Conservation (phyloP, 2,888 invertebrate species). For the Lydus trimaculatus region DNA sequence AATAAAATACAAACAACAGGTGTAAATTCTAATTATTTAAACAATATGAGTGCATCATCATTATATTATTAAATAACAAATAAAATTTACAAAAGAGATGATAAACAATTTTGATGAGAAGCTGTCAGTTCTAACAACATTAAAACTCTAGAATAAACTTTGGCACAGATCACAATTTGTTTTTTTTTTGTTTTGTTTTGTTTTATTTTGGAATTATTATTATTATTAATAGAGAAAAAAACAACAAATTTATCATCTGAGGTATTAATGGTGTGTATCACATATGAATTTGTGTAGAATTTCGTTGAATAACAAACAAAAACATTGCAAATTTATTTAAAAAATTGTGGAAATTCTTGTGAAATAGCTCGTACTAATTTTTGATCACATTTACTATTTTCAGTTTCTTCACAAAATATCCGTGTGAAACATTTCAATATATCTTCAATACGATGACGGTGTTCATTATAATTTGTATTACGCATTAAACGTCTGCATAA, state of each 20-base stretch:
- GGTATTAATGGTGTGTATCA: slow-evolving; percentile 30
- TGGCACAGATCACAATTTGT: slow-evolving; percentile 19
- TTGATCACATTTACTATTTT: slow-evolving; percentile 77
- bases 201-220: too few relatives aligned
- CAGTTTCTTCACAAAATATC: slow-evolving; percentile 85
- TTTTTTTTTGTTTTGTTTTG: neutral
- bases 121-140: neutral
- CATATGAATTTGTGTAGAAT: slow-evolving; percentile 24
- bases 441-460: slow-evolving; percentile 82
- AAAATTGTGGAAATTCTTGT: slow-evolving; percentile 83
- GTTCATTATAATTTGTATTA: slow-evolving; percentile 82
- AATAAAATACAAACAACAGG: too few relatives aligned
- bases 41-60: neutral
- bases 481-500: slow-evolving; percentile 81
- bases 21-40: neutral
- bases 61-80: neutral
- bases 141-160: slow-evolving; percentile 18
- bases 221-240: slow-evolving; percentile 5
- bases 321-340: slow-evolving; percentile 60
- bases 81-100: neutral
- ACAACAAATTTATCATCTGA: slow-evolving; percentile 22
- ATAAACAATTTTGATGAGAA: neutral
- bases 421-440: slow-evolving; percentile 84
- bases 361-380: slow-evolving; percentile 80
- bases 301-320: slow-evolving; percentile 14